A percentile compares a stretch with the other conserved stretches of the same genome.
Evolutionary conservation across 2,797 vertebrate species (phyloP).

Genomic region (Tenualosa thibaudeaui): DNA sequence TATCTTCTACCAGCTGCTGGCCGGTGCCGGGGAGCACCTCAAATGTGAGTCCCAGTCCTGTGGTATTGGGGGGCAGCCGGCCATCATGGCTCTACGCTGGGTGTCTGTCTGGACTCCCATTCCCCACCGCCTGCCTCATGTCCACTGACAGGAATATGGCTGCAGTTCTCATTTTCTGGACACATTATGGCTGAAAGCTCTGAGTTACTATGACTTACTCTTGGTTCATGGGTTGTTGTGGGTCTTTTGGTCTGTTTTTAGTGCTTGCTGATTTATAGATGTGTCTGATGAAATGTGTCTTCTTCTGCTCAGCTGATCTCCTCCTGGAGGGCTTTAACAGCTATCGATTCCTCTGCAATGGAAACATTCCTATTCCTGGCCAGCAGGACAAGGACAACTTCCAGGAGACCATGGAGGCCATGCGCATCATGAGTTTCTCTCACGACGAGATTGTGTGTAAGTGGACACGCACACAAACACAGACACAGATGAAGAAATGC

Average conservation of each 20-base stretch:
- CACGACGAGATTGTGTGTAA: conserved; percentile 94
- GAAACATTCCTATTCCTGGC: conserved; percentile 92
- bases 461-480: background rate
- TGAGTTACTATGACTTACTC: background rate
- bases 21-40: conserved; percentile 94
- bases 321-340: conserved; percentile 93
- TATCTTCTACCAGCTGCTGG: conserved; percentile 94
- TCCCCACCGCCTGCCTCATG: background rate
- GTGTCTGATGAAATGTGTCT: background rate
- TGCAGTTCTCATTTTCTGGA: background rate
- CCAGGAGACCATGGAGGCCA: conserved; percentile 98
- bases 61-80: background rate
- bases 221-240: background rate
- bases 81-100: background rate
- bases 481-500: background rate
- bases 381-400: conserved; percentile 99
- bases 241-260: background rate
- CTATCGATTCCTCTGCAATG: conserved; percentile 96
- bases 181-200: background rate
- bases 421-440: conserved; percentile 97
- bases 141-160: background rate
- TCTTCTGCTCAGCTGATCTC: conserved; percentile 80
- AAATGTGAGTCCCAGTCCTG: conserved; percentile 78
- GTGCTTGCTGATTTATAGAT: background rate
- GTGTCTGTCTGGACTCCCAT: background rate